Percentiles rank a stretch among this genome's conserved stretches.
These are phyloP conservation scores for Temnothorax ravouxi DNA, from an alignment of 2,888 invertebrate genomes.

Conservation along the genomic window DNA sequence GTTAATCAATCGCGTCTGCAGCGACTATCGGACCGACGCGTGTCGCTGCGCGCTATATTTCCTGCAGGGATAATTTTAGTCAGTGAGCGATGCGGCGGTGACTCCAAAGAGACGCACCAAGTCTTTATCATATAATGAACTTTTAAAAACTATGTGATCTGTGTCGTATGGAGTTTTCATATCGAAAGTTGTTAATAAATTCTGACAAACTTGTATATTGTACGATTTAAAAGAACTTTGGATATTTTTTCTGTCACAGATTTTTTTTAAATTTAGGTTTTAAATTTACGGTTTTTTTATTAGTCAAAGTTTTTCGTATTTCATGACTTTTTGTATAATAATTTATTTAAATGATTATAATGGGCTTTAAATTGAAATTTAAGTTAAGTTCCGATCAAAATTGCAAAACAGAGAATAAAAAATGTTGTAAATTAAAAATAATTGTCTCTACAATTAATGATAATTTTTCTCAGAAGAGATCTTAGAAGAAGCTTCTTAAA, in stretches of 20 bases:
- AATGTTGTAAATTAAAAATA: neutral
- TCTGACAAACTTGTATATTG: neutral
- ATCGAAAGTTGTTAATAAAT: neutral
- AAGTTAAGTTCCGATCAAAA: neutral
- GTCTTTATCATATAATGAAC: constrained; percentile 24
- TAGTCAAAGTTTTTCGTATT: neutral
- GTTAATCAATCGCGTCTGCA: constrained; percentile 47
- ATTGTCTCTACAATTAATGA: neutral
- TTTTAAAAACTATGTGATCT: neutral
- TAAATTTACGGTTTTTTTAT: neutral
- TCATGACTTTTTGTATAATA: neutral
- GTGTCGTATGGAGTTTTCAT: neutral
- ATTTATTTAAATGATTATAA: neutral
- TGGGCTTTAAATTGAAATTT: neutral
- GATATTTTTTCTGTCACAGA: neutral
- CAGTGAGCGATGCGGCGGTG: constrained; percentile 13
- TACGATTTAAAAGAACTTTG: neutral
- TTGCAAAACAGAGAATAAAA: neutral
- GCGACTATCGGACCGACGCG: constrained; percentile 7
- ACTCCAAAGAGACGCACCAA: constrained; percentile 22
- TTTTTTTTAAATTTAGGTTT: neutral
- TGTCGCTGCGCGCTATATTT: constrained; percentile 38
- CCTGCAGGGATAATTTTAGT: constrained; percentile 47
- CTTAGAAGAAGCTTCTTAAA: neutral
- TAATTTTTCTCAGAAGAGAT: constrained; percentile 7